Evolutionary conservation across 2,113 vertebrate genomes (phyloP).

Genomic region (Protobothrops flavoviridis): DNA sequence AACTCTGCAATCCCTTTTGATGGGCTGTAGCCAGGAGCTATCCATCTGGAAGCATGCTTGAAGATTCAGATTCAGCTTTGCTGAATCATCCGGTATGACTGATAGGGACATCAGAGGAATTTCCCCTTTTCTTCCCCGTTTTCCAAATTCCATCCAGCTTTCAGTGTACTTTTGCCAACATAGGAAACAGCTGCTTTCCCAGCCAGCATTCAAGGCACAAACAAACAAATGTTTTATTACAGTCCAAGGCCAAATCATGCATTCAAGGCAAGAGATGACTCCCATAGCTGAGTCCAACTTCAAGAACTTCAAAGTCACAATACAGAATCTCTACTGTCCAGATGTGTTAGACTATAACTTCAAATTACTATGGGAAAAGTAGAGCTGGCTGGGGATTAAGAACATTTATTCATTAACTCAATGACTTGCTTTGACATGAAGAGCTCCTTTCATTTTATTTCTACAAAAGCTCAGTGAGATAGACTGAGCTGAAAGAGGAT

Average conservation of each 20-base stretch:
- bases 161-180: conserved; percentile 6
- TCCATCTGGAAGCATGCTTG: not conserved
- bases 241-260: not conserved
- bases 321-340: not conserved
- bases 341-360: not conserved
- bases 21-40: not conserved
- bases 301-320: not conserved
- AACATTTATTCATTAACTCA: not conserved
- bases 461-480: not conserved
- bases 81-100: not conserved
- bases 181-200: conserved; percentile 43
- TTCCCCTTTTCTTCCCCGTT: not conserved
- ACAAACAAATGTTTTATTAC: not conserved
- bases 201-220: conserved; percentile 41
- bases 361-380: not conserved
- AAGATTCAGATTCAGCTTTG: not conserved
- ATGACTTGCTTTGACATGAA: not conserved
- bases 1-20: not conserved
- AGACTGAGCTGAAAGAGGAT: not conserved
- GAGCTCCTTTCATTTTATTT: not conserved
- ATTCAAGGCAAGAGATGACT: conserved; percentile 36
- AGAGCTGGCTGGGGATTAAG: not conserved
- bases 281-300: not conserved
- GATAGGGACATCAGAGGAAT: not conserved
- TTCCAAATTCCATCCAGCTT: not conserved